A percentile compares a stretch with the other conserved stretches of the same genome.
These are phyloP conservation scores for Xenops minutus DNA, from an alignment of 2,797 vertebrate species.

Conservation along the genomic window DNA sequence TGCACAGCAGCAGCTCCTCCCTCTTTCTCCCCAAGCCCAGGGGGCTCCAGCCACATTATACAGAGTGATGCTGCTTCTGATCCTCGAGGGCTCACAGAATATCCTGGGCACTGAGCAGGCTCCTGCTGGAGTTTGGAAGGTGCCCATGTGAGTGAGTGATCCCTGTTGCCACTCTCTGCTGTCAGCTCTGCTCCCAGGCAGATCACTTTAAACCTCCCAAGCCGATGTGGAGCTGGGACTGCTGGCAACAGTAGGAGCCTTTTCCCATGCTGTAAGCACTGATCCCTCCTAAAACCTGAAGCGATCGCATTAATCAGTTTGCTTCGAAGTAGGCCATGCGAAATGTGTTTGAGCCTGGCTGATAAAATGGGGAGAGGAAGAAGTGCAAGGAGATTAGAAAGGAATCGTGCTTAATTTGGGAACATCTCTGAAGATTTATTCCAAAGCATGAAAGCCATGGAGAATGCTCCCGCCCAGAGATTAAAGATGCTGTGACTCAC, in stretches of 20 bases:
- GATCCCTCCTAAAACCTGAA: conserved; percentile 58
- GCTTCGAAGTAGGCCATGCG: conserved; percentile 58
- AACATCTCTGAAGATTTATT: conserved; percentile 64
- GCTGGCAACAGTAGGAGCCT: not conserved
- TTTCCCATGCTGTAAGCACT: not conserved
- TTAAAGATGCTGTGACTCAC: conserved; percentile 66
- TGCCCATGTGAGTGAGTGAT: not conserved
- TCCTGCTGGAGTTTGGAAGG: not conserved
- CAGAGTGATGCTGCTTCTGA: not conserved
- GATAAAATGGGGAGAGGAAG: conserved; percentile 59
- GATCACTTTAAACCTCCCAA: not conserved
- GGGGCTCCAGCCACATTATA: not conserved
- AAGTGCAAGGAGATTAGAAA: conserved; percentile 67
- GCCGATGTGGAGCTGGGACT: not conserved
- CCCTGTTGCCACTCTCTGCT: not conserved
- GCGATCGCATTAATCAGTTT: conserved; percentile 50
- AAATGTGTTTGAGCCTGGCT: conserved; percentile 50
- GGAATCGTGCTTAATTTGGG: conserved; percentile 64
- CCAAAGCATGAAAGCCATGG: conserved; percentile 51
- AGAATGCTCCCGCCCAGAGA: conserved; percentile 46
- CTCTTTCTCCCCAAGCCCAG: not conserved
- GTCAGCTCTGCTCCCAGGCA: conserved; percentile 18
- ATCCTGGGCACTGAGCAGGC: not conserved
- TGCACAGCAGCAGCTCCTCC: not conserved
- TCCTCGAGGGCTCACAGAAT: not conserved